Evolutionary conservation across 1,140 invertebrate genomes (phyloP).

Genomic region (Cardiocondyla obscurior): DNA sequence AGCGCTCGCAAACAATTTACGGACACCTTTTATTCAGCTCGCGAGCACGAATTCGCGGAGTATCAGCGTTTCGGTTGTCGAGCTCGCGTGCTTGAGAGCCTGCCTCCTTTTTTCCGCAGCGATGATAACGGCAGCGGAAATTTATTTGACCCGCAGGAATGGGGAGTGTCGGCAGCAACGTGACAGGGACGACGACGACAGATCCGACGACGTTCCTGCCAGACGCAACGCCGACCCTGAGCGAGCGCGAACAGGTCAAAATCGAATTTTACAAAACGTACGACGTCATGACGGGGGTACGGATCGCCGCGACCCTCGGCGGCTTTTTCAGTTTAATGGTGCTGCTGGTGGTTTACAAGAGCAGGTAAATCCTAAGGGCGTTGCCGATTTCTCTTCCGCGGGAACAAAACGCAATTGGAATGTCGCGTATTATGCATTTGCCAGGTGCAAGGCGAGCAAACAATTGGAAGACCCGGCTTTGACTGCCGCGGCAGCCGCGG

Average conservation of each 20-base stretch:
- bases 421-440: neutral
- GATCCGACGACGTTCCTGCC: conserved; percentile 78
- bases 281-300: conserved; percentile 94
- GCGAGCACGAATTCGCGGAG: neutral
- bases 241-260: conserved; percentile 86
- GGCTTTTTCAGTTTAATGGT: conserved; percentile 95
- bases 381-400: too few relatives aligned
- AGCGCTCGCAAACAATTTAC: neutral
- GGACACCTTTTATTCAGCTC: conserved; percentile 4
- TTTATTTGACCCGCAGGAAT: conserved; percentile 72
- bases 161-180: conserved; percentile 78
- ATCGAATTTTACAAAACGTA: conserved; percentile 94
- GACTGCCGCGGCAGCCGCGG: conserved; percentile 89
- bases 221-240: conserved; percentile 80
- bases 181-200: conserved; percentile 69
- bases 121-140: conserved; percentile 34
- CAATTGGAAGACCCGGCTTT: conserved; percentile 83
- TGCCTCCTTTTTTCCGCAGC: neutral
- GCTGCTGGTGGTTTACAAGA: conserved; percentile 94
- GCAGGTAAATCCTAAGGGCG: conserved; percentile 81
- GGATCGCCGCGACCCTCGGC: conserved; percentile 94
- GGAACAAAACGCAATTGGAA: neutral
- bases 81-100: neutral
- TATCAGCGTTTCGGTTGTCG: conserved; percentile 14
- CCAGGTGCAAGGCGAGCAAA: conserved; percentile 84